Base-by-base conservation (phyloP, 2,888 invertebrate species). In the Exocentrus adspersus region DNA sequence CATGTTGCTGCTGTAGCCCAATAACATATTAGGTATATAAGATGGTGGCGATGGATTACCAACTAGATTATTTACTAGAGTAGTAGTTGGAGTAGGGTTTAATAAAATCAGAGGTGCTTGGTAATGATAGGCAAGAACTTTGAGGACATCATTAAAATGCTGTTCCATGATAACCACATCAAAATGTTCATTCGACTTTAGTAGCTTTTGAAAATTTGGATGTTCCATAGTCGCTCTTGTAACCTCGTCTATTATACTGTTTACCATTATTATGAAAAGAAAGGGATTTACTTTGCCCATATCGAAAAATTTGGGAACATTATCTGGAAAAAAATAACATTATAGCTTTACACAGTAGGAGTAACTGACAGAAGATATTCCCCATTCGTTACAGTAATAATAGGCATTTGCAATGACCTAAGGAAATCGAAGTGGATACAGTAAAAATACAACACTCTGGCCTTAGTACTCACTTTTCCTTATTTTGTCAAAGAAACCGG, bases 121-220 rank as follows among this genome's bases (percentile, higher is more conserved):
- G 64, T 76, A 80, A 62, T 78, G 77, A 37, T 78, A 70, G 7
- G 80, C 79, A 2, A 82, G 73, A 0, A 84, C 85, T 53, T 62
- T 76, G 14, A 80, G 74, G 6, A 85, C 85, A 68, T 87, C 86
- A 69, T 83, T 84, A 20, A 85, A 71, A 71, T 85, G 85, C 48
- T 83, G 77, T 67, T 86, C 86, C 1, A 84, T 80, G 2, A 84
- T 77, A 2, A 83, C 78, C n/a, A 80, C 70, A 64, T 83, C 83
- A 57, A 84, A 81, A 10, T 75, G 71, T 52, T 82, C 20, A 16
- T 21, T n/a, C 1, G 46, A 32, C 10, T 37, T 50, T 7, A 58
- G n/a, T 12, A 58, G 24, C 20, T 17, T 21, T 24, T 54, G 21
- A 17, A 46, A 10, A 41, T 60, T 59, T 1, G 51, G 51, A 67